Evolutionary conservation across 1,140 invertebrate genomes (phyloP), one percentile per base, ranked within the genome.

Genomic region (Wiebesia pumilae): DNA sequence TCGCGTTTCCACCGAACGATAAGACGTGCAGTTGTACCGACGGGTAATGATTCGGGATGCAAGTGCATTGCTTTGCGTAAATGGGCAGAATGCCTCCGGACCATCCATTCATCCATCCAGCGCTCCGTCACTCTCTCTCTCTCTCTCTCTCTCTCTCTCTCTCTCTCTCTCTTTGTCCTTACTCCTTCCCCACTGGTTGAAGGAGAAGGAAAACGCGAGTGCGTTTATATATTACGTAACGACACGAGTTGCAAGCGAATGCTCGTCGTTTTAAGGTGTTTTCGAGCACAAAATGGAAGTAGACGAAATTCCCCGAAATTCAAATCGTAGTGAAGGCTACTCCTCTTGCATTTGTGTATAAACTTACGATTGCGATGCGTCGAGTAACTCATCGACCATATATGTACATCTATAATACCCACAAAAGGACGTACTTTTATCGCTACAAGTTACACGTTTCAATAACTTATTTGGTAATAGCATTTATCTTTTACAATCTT

Each of bases 1-100:
- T 43, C 24, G 16, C 90, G 91, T 91, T 89, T 92, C 77, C 85
- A 88, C 88, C 89, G 88, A 84, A n/a, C 73, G 89, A 89, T 88
- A 89, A 88, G 90, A 86, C 88, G 88, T 82, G 81, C 86, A 84
- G 86, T 30, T 47, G 38, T n/a, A 6, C 69, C 21, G 84, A 75
- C 85, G 81, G 38, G n/a, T 24, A 80, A 71, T 33, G 30, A 10
- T 43, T 69, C 30, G 24, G 30, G 54, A 71, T 84, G 47, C 54
- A 86, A 71, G 24, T 47, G 27, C 38, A 6, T 27, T 35, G 0
- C 21, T 71, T 73, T 84, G 33, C 69, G 38, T 16, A 77, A 14
- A 30, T 67, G 47, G 19, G 47, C 35, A 38, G 1, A n/a, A n/a
- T n/a, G n/a, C n/a, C n/a, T n/a, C n/a, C n/a, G n/a, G n/a, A n/a